Conservation (phyloP, 2,113 vertebrate species). For the Neogale vison region DNA sequence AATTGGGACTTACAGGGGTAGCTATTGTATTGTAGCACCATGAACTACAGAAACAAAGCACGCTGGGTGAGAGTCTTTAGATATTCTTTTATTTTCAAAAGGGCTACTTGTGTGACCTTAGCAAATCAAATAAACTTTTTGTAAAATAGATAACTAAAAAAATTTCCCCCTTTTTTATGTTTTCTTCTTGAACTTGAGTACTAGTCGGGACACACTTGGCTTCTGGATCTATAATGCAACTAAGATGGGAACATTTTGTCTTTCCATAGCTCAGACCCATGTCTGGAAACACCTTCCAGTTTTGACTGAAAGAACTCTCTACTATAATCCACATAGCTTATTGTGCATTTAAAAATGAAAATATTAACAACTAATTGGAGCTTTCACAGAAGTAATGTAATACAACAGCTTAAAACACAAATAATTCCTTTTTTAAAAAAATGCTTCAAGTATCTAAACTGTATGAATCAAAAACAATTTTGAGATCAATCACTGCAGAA, state of each 20-base stretch:
- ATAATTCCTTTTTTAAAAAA: neutral
- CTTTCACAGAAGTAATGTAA: neutral
- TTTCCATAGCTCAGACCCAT: neutral
- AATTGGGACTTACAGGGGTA: neutral
- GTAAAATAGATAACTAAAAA: neutral
- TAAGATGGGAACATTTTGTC: neutral
- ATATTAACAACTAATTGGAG: neutral
- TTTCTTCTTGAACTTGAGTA: neutral
- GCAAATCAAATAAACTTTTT: neutral
- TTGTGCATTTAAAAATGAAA: neutral
- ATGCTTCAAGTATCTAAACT: neutral
- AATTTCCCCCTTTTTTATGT: neutral
- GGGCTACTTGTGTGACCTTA: neutral
- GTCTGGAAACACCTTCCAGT: neutral
- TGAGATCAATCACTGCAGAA: neutral
- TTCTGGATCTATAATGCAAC: neutral
- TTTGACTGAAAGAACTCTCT: neutral
- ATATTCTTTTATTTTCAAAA: neutral
- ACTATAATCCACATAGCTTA: neutral
- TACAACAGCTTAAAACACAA: neutral
- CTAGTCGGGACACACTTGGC: neutral
- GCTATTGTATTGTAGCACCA: too few relatives aligned
- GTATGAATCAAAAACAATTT: neutral
- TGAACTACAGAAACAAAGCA: too few relatives aligned
- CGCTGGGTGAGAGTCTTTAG: accelerated